Evolutionary conservation across 2,888 invertebrate genomes (phyloP).

Genomic region (Rugalucina vietnamica): DNA sequence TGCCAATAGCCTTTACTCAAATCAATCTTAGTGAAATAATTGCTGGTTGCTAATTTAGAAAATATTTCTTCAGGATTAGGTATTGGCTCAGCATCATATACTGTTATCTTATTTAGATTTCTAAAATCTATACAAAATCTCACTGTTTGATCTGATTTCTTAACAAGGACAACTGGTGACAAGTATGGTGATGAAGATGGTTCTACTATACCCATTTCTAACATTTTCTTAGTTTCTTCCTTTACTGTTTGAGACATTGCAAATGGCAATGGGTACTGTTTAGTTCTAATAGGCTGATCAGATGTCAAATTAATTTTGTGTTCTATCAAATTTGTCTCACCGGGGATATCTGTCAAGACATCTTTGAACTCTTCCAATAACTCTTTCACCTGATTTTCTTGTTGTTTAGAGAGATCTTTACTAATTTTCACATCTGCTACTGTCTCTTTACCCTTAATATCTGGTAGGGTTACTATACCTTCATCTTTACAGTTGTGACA

Average conservation of each 20-base stretch:
- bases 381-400: conserved; percentile 9
- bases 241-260: conserved; percentile 2
- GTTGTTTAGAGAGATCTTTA: not conserved
- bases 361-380: conserved; percentile 20
- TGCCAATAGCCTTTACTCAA: conserved; percentile 26
- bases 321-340: not conserved
- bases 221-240: conserved; percentile 32
- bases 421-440: conserved; percentile 10
- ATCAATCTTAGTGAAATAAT: conserved; percentile 58
- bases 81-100: conserved; percentile 67
- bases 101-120: conserved; percentile 52
- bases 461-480: not conserved
- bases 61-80: conserved; percentile 61
- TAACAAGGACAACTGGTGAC: conserved; percentile 43
- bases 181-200: conserved; percentile 20
- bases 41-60: conserved; percentile 39
- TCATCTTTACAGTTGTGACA: not conserved
- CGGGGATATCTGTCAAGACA: conserved; percentile 23
- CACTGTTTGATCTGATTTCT: conserved; percentile 52
- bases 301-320: conserved; percentile 18
- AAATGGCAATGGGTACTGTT: conserved; percentile 18
- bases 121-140: conserved; percentile 65
- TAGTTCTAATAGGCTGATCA: not conserved
- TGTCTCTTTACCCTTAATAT: not conserved
- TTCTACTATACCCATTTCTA: conserved; percentile 25